These are phyloP conservation scores for Myotis yumanensis DNA, from an alignment of 2,113 vertebrate genomes.

Conservation along the genomic window DNA sequence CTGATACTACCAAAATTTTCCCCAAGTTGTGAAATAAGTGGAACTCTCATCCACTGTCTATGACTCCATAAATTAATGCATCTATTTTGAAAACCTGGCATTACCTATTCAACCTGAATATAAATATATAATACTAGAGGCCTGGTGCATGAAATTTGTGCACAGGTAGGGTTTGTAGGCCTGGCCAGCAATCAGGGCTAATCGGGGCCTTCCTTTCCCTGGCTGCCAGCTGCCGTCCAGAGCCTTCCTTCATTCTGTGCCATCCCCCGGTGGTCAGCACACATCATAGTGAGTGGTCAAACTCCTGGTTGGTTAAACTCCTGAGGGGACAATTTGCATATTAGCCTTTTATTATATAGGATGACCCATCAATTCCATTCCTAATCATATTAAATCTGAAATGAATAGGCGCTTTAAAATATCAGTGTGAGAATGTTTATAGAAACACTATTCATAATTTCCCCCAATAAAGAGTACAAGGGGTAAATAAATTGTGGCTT, in stretches of 20 bases:
- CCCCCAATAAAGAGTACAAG: background rate
- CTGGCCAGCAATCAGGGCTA: no score
- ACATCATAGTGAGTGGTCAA: no score
- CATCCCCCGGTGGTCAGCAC: no score
- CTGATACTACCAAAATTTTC: background rate
- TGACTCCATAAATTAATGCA: background rate
- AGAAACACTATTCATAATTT: background rate
- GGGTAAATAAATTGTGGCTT: background rate
- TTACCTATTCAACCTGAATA: background rate
- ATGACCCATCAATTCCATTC: background rate
- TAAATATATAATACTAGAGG: background rate
- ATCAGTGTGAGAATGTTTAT: background rate
- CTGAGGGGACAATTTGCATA: no score
- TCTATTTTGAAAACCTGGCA: background rate
- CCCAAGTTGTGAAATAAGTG: background rate
- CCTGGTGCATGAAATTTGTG: no score
- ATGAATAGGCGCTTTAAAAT: background rate
- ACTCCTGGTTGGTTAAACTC: no score
- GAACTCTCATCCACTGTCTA: background rate
- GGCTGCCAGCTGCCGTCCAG: no score
- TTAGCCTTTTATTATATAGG: no score
- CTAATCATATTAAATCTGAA: background rate
- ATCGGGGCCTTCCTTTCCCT: no score
- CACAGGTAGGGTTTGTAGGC: no score
- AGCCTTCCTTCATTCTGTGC: no score